Evolutionary conservation across 2,888 invertebrate genomes (phyloP), one percentile per base, ranked within the genome.

Genomic region (Pristionchus arcanus): DNA sequence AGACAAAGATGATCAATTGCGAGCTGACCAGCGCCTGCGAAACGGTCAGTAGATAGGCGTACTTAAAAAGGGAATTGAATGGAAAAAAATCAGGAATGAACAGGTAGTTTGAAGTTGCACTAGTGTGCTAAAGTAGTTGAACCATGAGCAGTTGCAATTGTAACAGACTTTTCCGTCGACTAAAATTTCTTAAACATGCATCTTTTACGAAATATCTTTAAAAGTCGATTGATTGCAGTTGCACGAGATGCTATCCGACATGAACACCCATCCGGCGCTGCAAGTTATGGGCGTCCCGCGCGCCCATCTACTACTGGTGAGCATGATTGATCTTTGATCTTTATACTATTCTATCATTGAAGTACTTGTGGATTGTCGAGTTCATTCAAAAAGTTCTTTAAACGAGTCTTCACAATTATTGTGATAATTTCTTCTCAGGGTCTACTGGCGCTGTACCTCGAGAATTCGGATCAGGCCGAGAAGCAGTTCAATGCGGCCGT

Each of bases 401-500:
- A 13, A 49, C 42, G 42, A 3, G 4, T 49, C 42, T 5, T 42
- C 42, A 42, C 3, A 42, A 42, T 5, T 9, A 42, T 42, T 42
- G 42, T 49, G 42, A 49, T 74, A 3, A 16, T 31, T 37, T 11
- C 28, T 11, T 68, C 42, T 28, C 55, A 89, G 89, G 89, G 89
- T 31, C 2, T 89, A 15, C 63, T 89, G 1, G 34, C 37, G 1
- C 89, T 89, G n/a, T 89, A 89, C 89, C 28, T 59, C 28, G 83
- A 89, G 81, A 42, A 89, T 4, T 21, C 81, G 16, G 31, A 59
- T 7, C 2, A 19, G 7, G 89, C 89, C 7, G 89, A 89, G 83
- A 63, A 31, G 42, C 89, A 89, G 83, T 81, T 89, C 19, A 42
- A 37, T 42, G 83, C 66, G 4, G 89, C 89, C 5, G 89, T 68